phyloP scores from a whole-genome alignment of 2,888 invertebrate species.

The Tridacna gigas region DNA sequence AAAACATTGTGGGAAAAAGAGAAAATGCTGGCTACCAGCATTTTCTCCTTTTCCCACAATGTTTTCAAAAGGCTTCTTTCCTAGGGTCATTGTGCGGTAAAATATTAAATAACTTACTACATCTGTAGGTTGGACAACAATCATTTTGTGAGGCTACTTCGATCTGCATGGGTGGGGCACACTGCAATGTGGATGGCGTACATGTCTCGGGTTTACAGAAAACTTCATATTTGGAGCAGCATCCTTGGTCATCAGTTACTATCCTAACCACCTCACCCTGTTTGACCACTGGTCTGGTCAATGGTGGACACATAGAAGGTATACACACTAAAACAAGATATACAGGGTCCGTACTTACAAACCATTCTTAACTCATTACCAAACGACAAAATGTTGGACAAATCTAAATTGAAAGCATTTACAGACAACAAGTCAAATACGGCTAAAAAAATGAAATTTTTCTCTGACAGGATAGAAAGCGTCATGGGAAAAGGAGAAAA shows the following conservation, averaged over 20 bases:
- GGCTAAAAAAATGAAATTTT: too few relatives aligned
- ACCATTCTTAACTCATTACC: background rate
- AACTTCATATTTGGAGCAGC: conserved; percentile 69
- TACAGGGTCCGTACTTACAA: background rate
- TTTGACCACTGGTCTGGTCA: conserved; percentile 60
- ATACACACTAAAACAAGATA: background rate
- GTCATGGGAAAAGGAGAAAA: too few relatives aligned
- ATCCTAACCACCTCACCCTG: conserved; percentile 66
- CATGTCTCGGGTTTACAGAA: conserved; percentile 72
- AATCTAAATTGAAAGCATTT: too few relatives aligned
- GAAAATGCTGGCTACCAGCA: too few relatives aligned
- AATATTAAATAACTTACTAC: conserved; percentile 66
- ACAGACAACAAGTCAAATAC: too few relatives aligned
- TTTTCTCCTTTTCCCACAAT: too few relatives aligned
- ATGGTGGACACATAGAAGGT: conserved; percentile 57
- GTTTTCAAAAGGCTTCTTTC: too few relatives aligned
- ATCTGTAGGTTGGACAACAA: conserved; percentile 72
- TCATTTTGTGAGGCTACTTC: conserved; percentile 58
- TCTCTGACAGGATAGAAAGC: too few relatives aligned
- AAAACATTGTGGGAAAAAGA: too few relatives aligned
- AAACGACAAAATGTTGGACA: too few relatives aligned
- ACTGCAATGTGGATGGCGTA: conserved; percentile 54
- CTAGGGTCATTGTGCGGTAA: too few relatives aligned
- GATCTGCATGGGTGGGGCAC: conserved; percentile 63
- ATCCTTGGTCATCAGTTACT: conserved; percentile 65